These are phyloP conservation scores for Lagorchestes hirsutus DNA, from an alignment of 2,797 vertebrate species.

Conservation along the genomic window DNA sequence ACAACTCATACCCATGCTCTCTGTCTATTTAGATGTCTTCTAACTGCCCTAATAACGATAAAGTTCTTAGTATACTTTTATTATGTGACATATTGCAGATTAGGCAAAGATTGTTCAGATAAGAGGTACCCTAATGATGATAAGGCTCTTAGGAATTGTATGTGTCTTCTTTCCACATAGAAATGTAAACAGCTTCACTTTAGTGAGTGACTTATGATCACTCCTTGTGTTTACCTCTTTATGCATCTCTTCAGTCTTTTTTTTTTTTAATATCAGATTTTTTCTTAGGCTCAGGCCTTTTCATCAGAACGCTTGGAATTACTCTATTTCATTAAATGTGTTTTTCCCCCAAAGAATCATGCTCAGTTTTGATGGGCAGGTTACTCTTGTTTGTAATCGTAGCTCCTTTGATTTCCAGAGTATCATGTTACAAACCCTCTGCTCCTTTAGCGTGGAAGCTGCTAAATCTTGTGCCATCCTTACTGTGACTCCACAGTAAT, in stretches of 20 bases:
- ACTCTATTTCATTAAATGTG: not conserved
- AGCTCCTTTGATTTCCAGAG: not conserved
- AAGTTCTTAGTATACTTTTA: not conserved
- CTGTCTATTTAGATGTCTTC: not conserved
- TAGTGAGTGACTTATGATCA: not conserved
- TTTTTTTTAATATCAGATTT: not conserved
- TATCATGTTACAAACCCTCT: no score
- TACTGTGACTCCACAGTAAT: no score
- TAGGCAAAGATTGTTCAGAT: no score
- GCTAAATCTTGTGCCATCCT: no score
- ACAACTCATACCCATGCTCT: not conserved
- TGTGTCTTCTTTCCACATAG: not conserved
- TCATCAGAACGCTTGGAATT: not conserved
- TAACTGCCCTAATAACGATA: not conserved
- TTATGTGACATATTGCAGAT: no score
- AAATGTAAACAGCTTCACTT: not conserved
- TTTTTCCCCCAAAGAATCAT: not conserved
- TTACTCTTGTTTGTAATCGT: not conserved
- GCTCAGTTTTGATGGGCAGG: not conserved
- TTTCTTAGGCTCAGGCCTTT: not conserved
- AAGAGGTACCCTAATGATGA: no score
- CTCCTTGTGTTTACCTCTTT: not conserved
- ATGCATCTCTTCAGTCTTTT: not conserved
- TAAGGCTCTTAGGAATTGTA: not conserved
- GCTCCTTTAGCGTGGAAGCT: no score